Evolutionary conservation across 2,888 invertebrate species (phyloP), one percentile per base, ranked within the genome.

Genomic region (Calameuta idolon): DNA sequence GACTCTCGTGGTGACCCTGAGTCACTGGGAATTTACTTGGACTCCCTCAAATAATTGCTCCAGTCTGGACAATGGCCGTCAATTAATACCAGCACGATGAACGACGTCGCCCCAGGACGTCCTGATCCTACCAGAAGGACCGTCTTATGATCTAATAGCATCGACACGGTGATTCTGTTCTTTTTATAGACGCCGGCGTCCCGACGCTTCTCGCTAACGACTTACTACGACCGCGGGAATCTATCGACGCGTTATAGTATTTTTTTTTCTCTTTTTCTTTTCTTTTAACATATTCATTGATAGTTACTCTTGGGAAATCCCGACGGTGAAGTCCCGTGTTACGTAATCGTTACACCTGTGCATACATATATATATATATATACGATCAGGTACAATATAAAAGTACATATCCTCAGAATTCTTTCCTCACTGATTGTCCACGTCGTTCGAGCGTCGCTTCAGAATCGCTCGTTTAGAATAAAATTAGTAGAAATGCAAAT

Each of bases 11-110:
- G 55, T 55, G 55, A 55, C 55, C 23, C 55, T 55, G 55, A 34
- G 74, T 11, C 33, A 15, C n/a, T 33, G 4, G 73, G 78, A 76
- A 35, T 77, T 75, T 75, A 23, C 76, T 77, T 31, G 68, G 76
- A 77, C 75, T 75, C 69, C 71, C 23, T 40, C 23, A 69, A 69
- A 77, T 77, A 77, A 77, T 75, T 77, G 77, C 69, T n/a, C 31
- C 33, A 55, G 77, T 33, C 55, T 74, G 74, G 40, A 71, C 71
- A 71, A 71, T 75, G 34, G 34, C 31, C 75, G 34, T 77, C 75
- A 75, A 77, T 75, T 77, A 77, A 77, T 71, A 37, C 23, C 55
- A 55, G 55, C 55, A 55, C 55, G 23, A 23, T 55, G 55, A 55
- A 55, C 5, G 55, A 55, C 55, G 55, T 23, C 55, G 55, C 9